Percentiles rank a stretch among this genome's conserved stretches.
Evolutionary conservation across 1,140 invertebrate species (phyloP).

Genomic region (Stegodyphus mimosarum): DNA sequence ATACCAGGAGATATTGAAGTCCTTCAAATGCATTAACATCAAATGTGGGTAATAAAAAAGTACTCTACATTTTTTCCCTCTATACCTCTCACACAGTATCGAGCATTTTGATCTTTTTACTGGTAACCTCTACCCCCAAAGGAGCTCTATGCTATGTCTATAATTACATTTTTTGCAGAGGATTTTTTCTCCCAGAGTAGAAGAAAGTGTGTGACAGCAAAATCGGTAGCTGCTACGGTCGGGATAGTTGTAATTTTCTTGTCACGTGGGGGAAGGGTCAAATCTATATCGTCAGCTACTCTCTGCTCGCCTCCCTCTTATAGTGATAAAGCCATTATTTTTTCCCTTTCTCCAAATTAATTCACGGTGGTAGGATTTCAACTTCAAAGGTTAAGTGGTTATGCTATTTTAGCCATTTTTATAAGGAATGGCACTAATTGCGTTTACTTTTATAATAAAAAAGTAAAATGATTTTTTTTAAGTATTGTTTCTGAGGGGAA

Average conservation of each 20-base stretch:
- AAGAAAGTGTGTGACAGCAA: constrained; percentile 44
- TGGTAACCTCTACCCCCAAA: constrained; percentile 49
- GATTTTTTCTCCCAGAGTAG: constrained; percentile 3
- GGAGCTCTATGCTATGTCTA: background rate
- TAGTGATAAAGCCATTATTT: too few species aligned
- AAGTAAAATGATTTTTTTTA: too few species aligned
- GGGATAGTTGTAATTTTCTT: constrained; percentile 52
- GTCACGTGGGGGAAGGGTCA: constrained; percentile 45
- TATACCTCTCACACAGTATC: background rate
- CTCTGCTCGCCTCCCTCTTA: background rate
- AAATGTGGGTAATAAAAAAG: constrained; percentile 4
- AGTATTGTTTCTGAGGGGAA: too few species aligned
- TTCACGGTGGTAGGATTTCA: too few species aligned
- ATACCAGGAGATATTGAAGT: background rate
- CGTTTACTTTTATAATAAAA: too few species aligned
- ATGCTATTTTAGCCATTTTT: too few species aligned
- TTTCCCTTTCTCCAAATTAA: too few species aligned
- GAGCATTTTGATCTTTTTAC: constrained; percentile 45
- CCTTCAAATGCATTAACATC: constrained; percentile 3
- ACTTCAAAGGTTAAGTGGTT: too few species aligned
- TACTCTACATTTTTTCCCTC: background rate
- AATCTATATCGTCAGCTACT: constrained; percentile 43
- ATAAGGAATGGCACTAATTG: too few species aligned
- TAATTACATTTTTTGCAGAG: constrained; percentile 44
- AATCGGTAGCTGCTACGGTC: constrained; percentile 26